These are phyloP conservation scores for Polyploca ridens DNA, from an alignment of 2,888 invertebrate species.

Conservation along the genomic window DNA sequence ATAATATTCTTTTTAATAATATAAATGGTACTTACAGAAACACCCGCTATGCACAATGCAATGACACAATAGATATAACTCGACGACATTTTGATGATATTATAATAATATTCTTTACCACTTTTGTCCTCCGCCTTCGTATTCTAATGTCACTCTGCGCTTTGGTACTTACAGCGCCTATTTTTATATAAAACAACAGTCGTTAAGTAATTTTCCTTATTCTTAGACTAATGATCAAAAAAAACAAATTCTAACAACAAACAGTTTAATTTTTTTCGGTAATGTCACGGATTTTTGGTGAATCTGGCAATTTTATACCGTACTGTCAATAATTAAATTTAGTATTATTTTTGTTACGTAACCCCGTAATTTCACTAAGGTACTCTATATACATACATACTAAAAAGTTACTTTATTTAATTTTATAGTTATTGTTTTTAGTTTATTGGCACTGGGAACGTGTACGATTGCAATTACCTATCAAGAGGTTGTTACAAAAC, in stretches of 20 bases:
- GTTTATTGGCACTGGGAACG: too few relatives aligned
- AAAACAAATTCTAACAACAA: not conserved
- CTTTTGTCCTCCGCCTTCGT: not conserved
- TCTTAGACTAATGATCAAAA: not conserved
- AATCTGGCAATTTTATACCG: not conserved
- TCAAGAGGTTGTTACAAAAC: too few relatives aligned
- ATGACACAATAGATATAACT: constrained; percentile 2
- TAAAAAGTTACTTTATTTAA: too few relatives aligned
- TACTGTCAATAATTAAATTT: not conserved
- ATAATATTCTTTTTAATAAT: constrained; percentile 7
- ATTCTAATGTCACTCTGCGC: constrained; percentile 1
- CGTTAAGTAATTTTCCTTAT: constrained; percentile 3
- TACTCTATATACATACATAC: too few relatives aligned
- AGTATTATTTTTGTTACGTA: too few relatives aligned
- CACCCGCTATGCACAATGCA: not conserved
- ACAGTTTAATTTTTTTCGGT: not conserved
- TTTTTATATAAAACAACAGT: constrained; percentile 12
- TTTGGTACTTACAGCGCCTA: not conserved
- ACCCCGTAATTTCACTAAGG: not conserved
- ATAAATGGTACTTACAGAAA: constrained; percentile 2
- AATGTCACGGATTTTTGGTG: not conserved
- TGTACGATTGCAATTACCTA: too few relatives aligned
- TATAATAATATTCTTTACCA: not conserved
- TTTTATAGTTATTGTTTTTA: too few relatives aligned
- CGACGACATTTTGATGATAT: not conserved